Evolutionary conservation across 2,113 vertebrate species (phyloP), one percentile per base, ranked within the genome.

Genomic region (Ariopsis seemanni): DNA sequence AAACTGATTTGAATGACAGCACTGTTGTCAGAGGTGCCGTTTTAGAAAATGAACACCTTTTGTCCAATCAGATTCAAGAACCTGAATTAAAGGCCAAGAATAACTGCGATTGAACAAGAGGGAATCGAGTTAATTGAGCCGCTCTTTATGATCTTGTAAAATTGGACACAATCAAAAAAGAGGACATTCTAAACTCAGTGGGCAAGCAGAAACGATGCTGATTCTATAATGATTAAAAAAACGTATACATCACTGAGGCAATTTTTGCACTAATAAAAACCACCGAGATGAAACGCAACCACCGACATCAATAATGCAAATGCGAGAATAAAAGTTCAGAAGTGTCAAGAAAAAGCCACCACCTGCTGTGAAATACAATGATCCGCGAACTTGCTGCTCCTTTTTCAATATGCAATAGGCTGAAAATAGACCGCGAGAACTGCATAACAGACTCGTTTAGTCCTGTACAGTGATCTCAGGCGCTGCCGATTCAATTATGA

Each of bases 401-500:
- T 42, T 79, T 22, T 20, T 25, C 67, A 81, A 87, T 87, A 82
- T 85, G 72, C 87, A 84, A 63, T 65, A 48, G 55, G 72, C n/a
- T 84, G 53, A 80, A 81, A 62, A 86, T 60, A 55, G 74, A 88
- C 82, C 34, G 69, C 69, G 67, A 82, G 85, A 60, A 86, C 71
- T 62, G 80, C 74, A 63, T 69, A 85, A 63, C 82, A 74, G 85
- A 83, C 63, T 57, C 81, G 81, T 85, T 89, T 83, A 74, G 57
- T 22, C 25, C 72, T 80, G 67, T 75, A 75, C 52, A 25, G 85
- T 82, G 48, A 57, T 72, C 89, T 86, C 86, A 74, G 63, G 50
- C 87, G 74, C 88, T 87, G 88, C 84, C 86, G 79, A 87, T 82
- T 78, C 55, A 83, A 87, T 90, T 89, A 86, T 88, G 88, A 50